A percentile compares a stretch with the other conserved stretches of the same genome.
These are phyloP conservation scores for Myiozetetes cayanensis DNA, from an alignment of 2,113 vertebrate species.

Conservation along the genomic window DNA sequence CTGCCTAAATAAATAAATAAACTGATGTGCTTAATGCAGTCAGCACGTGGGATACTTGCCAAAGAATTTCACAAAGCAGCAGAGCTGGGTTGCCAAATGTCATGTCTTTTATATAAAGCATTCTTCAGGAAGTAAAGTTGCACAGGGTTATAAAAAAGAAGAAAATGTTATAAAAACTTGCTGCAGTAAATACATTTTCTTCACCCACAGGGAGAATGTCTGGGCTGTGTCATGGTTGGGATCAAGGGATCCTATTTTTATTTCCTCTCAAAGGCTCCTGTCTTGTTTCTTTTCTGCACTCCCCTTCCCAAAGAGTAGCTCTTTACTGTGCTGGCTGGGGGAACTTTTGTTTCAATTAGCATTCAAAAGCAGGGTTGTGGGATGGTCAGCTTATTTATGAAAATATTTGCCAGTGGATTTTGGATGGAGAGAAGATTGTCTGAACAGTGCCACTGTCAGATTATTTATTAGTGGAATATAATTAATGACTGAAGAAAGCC, in stretches of 20 bases:
- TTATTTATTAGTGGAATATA: constrained; percentile 32
- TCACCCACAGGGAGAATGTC: constrained; percentile 32
- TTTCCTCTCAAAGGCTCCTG: constrained; percentile 28
- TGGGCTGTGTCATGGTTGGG: constrained; percentile 26
- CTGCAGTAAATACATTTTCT: constrained; percentile 36
- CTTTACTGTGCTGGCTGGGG: not conserved
- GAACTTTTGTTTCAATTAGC: not conserved
- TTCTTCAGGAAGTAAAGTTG: constrained; percentile 62
- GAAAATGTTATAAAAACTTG: constrained; percentile 42
- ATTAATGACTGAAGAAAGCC: constrained; percentile 7
- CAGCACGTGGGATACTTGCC: constrained; percentile 49
- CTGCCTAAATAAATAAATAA: constrained; percentile 31
- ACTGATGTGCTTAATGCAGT: constrained; percentile 37
- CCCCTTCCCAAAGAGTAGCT: not conserved
- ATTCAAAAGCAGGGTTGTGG: not conserved
- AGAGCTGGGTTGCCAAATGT: constrained; percentile 59
- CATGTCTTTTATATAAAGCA: constrained; percentile 59
- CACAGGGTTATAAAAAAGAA: not conserved
- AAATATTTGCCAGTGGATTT: constrained; percentile 24
- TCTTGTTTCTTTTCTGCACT: not conserved
- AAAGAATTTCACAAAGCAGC: constrained; percentile 63
- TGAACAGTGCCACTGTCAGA: not conserved
- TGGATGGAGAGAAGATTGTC: constrained; percentile 5
- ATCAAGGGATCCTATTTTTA: constrained; percentile 44
- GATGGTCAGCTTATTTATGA: not conserved